phyloP scores from a whole-genome alignment of 2,888 invertebrate genomes.

The Blera fallax region DNA sequence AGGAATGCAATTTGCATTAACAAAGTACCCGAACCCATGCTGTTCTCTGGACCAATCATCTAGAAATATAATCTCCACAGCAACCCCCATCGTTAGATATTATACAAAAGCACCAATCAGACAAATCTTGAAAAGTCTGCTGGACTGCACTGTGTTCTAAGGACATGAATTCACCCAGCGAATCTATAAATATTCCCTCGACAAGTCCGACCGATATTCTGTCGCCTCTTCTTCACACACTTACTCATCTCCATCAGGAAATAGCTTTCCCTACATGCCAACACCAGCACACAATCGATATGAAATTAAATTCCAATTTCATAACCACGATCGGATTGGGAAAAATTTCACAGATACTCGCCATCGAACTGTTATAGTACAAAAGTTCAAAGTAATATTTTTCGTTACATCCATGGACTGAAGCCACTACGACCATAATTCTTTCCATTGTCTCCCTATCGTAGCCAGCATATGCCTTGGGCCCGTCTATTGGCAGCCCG shows the following conservation, averaged over 20 bases:
- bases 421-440: conserved; percentile 62
- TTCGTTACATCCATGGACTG: conserved; percentile 9
- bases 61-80: too few species aligned
- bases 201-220: not conserved
- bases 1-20: too few species aligned
- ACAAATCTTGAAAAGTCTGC: too few species aligned
- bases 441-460: conserved; percentile 63
- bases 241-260: not conserved
- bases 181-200: too few species aligned
- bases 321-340: conserved; percentile 58
- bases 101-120: too few species aligned
- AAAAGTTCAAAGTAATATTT: conserved; percentile 72
- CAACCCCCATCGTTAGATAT: too few species aligned
- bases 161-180: too few species aligned
- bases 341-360: conserved; percentile 48
- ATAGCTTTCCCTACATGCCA: conserved; percentile 20
- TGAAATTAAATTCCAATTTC: conserved; percentile 67
- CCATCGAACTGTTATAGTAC: conserved; percentile 69
- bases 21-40: too few species aligned
- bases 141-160: too few species aligned
- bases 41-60: too few species aligned
- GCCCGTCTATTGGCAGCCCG: conserved; percentile 26
- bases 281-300: not conserved
- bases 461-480: conserved; percentile 1
- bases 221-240: not conserved